Percentiles rank a stretch among this genome's conserved stretches.
phyloP scores from a whole-genome alignment of 2,113 vertebrate species.

The Tamias sibiricus region DNA sequence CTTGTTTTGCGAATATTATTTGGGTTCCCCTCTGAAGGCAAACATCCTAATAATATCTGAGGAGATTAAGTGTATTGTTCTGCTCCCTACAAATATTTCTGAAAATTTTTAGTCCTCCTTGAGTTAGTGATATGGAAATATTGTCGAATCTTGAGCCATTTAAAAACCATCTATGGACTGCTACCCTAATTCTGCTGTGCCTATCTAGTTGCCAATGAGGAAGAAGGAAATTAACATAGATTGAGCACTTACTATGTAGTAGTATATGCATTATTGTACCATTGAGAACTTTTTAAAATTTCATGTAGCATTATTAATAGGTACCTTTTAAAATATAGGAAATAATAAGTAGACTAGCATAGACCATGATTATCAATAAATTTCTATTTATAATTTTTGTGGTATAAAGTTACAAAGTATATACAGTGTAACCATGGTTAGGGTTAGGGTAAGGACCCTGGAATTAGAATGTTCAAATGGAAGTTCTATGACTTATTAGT shows the following conservation, averaged over 20 bases:
- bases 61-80: neutral
- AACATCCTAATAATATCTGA: neutral
- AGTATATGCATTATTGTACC: neutral
- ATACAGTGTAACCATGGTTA: neutral
- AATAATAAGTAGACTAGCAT: neutral
- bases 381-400: neutral
- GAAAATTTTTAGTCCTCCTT: neutral
- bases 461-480: neutral
- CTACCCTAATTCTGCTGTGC: neutral
- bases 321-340: slow-evolving; percentile 2
- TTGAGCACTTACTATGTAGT: neutral
- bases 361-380: neutral
- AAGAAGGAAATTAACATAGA: neutral
- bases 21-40: neutral
- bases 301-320: neutral
- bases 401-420: neutral
- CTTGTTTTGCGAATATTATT: neutral
- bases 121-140: neutral
- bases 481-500: neutral
- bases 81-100: neutral
- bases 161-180: neutral
- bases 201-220: neutral
- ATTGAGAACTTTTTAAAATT: slow-evolving; percentile 5
- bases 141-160: neutral
- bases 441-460: neutral